phyloP scores from a whole-genome alignment of 2,797 vertebrate genomes.

The Acanthis flammea region DNA sequence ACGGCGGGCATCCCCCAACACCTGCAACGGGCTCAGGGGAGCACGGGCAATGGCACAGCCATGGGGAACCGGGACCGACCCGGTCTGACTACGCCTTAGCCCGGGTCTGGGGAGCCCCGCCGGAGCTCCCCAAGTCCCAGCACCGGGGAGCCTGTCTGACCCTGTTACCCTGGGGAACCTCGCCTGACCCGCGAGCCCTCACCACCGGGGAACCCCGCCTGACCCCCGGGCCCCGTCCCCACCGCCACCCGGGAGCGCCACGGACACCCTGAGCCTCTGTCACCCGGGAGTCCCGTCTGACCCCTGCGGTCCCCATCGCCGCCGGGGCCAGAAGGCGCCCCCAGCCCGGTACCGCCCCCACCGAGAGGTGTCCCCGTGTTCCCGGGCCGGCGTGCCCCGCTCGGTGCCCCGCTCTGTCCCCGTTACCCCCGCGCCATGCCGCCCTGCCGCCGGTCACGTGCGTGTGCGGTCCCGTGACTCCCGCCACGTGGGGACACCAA shows the following conservation, averaged over 20 bases:
- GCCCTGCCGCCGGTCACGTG: not conserved
- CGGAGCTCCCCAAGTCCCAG: not conserved
- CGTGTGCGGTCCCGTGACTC: not conserved
- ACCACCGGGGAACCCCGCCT: no score
- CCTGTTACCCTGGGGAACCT: accelerated
- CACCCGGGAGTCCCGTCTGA: not conserved
- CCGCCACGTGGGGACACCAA: not conserved
- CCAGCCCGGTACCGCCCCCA: no score
- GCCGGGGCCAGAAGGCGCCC: no score
- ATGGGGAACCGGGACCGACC: not conserved
- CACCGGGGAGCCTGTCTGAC: not conserved
- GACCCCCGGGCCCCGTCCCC: no score
- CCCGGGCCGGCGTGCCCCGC: no score
- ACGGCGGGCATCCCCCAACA: not conserved
- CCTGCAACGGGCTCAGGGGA: not conserved
- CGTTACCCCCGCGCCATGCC: not conserved
- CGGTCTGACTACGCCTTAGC: not conserved
- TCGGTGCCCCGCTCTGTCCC: not conserved
- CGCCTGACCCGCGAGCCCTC: not conserved
- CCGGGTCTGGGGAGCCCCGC: not conserved
- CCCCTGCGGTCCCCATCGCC: no score
- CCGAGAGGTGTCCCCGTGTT: accelerated
- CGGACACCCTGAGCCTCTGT: not conserved
- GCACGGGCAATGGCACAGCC: not conserved
- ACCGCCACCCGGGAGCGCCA: not conserved